Conservation (phyloP, 2,113 vertebrate genomes). For the Dasypus novemcinctus region DNA sequence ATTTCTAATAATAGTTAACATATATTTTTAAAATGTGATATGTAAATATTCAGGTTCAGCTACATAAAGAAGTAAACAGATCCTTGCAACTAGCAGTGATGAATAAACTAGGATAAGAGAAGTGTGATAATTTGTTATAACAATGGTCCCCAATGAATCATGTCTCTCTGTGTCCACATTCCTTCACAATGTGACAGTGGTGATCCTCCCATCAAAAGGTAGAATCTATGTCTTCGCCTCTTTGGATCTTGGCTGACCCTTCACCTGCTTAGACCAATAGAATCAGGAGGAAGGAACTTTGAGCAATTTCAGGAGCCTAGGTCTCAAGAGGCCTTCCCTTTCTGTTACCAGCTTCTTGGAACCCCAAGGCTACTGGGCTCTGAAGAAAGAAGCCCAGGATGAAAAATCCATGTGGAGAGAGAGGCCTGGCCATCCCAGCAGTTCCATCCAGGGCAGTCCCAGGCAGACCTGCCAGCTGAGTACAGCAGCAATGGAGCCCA, state of each 20-base stretch:
- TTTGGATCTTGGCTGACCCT: not conserved
- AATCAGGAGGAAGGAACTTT: not conserved
- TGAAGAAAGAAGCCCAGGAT: not conserved
- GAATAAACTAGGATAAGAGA: not conserved
- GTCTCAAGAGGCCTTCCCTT: not conserved
- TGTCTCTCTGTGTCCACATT: not conserved
- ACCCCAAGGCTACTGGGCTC: not conserved
- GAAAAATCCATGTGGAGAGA: not conserved
- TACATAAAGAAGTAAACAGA: not conserved
- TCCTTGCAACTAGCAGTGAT: not conserved
- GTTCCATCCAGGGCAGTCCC: not conserved
- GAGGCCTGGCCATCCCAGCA: not conserved
- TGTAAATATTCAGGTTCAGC: not conserved
- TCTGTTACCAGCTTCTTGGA: not conserved
- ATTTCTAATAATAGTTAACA: conserved; percentile 12
- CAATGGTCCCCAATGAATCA: not conserved
- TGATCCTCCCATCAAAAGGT: not conserved
- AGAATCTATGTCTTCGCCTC: not conserved
- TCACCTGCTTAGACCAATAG: not conserved
- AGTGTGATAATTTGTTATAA: not conserved
- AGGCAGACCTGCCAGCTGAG: not conserved
- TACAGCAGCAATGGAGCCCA: not conserved
- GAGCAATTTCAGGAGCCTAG: not conserved
- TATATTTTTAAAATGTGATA: not conserved
- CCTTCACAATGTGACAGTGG: not conserved